Base-by-base conservation (phyloP, 2,797 vertebrate species). In the Cyprinodon diabolis region DNA sequence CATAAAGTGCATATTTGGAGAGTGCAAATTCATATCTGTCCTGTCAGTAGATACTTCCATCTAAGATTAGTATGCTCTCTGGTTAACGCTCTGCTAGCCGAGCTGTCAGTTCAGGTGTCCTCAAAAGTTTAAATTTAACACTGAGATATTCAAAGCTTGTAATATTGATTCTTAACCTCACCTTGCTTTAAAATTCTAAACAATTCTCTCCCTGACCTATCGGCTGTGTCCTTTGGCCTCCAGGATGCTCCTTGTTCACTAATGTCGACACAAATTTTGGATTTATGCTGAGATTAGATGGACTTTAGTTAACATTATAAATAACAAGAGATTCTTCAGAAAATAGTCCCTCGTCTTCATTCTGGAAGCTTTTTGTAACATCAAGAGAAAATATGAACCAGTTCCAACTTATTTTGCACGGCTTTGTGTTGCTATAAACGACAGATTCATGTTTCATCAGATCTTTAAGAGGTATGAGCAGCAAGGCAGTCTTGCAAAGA, bases 381-480 rank as follows among this genome's bases (percentile, higher is more conserved):
- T 9, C 47, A 12, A 9, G 13, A 62, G 17, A 62, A 62, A 62
- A 62, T 62, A 15, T 62, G 35, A 40, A 21, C 35, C 15, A 19
- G 35, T 62, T 62, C 19, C 6, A 17, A 52, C 19, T 52, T 52
- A 52, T 52, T 52, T 51, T 52, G 17, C 19, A 52, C 0, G 51
- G 51, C 9, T 7, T 19, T 9, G 9, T 1, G 6, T 73, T 76
- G 68, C 40, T 1, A 23, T 51, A 77, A 63, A 68, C 51, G 14
- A 63, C 19, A 75, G 25, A 71, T 37, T 75, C 40, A 12, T n/a
- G 21, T 54, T 75, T 13, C 37, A 51, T 1, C 58, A 68, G 73
- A 45, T 67, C 81, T 79, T 81, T 45, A 69, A 17, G 72, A 71
- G 66, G 40, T 58, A 66, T 73, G 72, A 58, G 70, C 9, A 62